These are phyloP conservation scores for Nettapus auritus DNA, from an alignment of 2,113 vertebrate genomes.

Conservation along the genomic window DNA sequence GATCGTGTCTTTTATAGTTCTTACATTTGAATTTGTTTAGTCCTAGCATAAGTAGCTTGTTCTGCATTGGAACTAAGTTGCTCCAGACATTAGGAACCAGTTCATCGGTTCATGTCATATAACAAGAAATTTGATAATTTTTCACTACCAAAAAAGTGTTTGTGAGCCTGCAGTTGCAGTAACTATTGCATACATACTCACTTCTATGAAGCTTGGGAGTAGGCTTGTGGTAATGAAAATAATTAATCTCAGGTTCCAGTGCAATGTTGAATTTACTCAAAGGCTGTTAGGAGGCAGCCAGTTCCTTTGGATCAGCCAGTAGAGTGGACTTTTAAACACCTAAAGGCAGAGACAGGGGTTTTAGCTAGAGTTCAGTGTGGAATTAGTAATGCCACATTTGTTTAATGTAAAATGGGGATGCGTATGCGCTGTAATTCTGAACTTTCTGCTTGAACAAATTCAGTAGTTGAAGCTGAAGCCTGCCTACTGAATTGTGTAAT, in stretches of 20 bases:
- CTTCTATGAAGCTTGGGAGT: background rate
- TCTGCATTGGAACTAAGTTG: background rate
- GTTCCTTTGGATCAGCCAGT: background rate
- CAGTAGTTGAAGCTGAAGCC: background rate
- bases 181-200: fast-evolving
- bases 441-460: background rate
- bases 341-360: too few species aligned
- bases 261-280: background rate
- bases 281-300: background rate
- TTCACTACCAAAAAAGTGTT: background rate
- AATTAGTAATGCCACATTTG: fast-evolving
- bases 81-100: background rate
- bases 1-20: fast-evolving
- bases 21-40: background rate
- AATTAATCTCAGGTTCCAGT: fast-evolving
- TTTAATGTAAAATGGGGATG: background rate
- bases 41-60: fast-evolving
- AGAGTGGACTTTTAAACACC: background rate
- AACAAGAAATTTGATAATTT: background rate
- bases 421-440: background rate
- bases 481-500: background rate
- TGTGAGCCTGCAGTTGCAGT: background rate
- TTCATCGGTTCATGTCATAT: fast-evolving
- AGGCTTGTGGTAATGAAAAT: background rate
- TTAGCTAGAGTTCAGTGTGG: background rate